A percentile compares a stretch with the other conserved stretches of the same genome.
Conservation (phyloP, 2,797 vertebrate genomes). For the Semaprochilodus insignis region DNA sequence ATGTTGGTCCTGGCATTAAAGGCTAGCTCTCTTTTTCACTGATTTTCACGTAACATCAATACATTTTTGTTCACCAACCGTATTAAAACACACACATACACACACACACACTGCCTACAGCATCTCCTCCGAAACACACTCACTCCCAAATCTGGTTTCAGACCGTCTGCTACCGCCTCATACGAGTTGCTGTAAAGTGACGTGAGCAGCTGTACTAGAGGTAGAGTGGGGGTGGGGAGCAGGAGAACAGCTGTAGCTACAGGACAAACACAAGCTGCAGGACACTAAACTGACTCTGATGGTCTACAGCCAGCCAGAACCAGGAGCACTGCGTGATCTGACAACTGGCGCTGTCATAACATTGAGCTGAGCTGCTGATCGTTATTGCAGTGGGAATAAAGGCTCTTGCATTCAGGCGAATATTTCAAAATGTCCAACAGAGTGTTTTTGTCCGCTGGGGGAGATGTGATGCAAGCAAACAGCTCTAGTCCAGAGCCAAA, state of each 20-base stretch:
- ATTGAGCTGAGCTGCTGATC: neutral
- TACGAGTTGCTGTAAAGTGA: conserved; percentile 36
- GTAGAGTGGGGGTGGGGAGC: conserved; percentile 26
- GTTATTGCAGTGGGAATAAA: conserved; percentile 18
- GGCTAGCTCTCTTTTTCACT: no score
- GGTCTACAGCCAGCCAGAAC: conserved; percentile 35
- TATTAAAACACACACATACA: neutral
- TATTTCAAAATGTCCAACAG: conserved; percentile 11
- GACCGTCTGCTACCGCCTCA: conserved; percentile 40
- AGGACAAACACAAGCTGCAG: conserved; percentile 46
- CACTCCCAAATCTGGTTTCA: conserved; percentile 35
- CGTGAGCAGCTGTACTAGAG: conserved; percentile 51
- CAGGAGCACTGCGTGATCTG: conserved; percentile 27
- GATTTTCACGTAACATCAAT: no score
- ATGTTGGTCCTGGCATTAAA: no score
- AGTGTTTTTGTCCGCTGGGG: neutral
- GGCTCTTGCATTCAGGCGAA: neutral
- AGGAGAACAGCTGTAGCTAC: conserved; percentile 38
- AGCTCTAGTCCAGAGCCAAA: neutral
- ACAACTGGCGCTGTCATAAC: conserved; percentile 44
- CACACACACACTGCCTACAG: conserved; percentile 22
- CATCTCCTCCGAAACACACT: conserved; percentile 27
- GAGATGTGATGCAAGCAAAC: neutral
- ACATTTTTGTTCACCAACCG: neutral
- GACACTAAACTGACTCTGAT: conserved; percentile 34